A percentile compares a stretch with the other conserved stretches of the same genome.
Evolutionary conservation across 2,888 invertebrate genomes (phyloP).

Genomic region (Sarcophaga carnaria): DNA sequence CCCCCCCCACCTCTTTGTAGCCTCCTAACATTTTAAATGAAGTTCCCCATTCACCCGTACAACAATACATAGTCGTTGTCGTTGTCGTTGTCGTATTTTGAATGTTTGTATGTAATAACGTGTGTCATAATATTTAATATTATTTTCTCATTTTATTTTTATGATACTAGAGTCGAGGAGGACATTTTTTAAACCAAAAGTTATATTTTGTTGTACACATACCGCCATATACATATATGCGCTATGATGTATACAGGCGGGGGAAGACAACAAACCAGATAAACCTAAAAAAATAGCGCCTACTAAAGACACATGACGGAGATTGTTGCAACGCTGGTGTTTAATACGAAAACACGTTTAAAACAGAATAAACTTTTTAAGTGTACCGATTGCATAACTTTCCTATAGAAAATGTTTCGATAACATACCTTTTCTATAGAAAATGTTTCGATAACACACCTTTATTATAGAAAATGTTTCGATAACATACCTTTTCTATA

Average conservation of each 20-base stretch:
- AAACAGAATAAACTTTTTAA: too few species aligned
- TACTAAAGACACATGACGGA: too few species aligned
- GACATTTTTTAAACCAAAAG: slow-evolving; percentile 73
- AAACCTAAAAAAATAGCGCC: slow-evolving; percentile 27
- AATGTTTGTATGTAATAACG: slow-evolving; percentile 67
- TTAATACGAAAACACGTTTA: too few species aligned
- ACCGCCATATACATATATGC: slow-evolving; percentile 50
- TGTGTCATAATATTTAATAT: slow-evolving; percentile 74
- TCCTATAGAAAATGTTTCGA: too few species aligned
- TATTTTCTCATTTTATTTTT: slow-evolving; percentile 76
- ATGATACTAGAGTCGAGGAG: slow-evolving; percentile 77
- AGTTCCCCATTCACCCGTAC: not conserved
- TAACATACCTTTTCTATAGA: too few species aligned
- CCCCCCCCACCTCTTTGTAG: not conserved
- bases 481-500: too few species aligned
- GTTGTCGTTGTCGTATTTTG: not conserved
- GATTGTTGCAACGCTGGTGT: too few species aligned
- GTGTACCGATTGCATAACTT: too few species aligned
- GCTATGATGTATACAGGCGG: not conserved
- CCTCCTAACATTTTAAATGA: not conserved
- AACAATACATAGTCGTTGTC: too few species aligned
- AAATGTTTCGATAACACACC: too few species aligned
- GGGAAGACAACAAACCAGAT: not conserved
- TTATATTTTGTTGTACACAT: slow-evolving; percentile 49
- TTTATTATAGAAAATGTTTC: too few species aligned